phyloP scores from a whole-genome alignment of 2,888 invertebrate genomes.

The Drosophila affinis region DNA sequence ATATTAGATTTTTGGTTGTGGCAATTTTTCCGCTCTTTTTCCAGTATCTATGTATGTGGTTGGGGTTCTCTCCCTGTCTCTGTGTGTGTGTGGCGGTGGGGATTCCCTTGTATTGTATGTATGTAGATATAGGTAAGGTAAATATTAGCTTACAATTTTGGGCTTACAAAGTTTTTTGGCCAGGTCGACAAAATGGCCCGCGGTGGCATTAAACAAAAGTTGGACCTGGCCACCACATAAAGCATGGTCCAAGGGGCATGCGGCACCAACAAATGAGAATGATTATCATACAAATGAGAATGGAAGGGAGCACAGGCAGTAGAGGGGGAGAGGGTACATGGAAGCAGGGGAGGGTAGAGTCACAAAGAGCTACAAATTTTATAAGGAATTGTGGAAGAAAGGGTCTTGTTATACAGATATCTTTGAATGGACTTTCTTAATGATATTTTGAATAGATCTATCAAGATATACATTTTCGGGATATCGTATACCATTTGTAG shows the following conservation, averaged over 20 bases:
- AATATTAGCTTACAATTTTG: slow-evolving; percentile 77
- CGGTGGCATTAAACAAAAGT: slow-evolving; percentile 67
- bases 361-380: background rate
- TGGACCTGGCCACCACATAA: slow-evolving; percentile 21
- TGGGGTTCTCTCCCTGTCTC: background rate
- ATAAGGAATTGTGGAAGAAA: background rate
- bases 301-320: background rate
- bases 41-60: slow-evolving; percentile 18
- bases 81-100: slow-evolving; percentile 10
- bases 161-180: slow-evolving; percentile 61
- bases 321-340: background rate
- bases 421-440: background rate
- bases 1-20: slow-evolving; percentile 75
- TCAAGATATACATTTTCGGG: background rate
- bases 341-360: background rate
- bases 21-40: slow-evolving; percentile 62
- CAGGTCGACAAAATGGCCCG: slow-evolving; percentile 57
- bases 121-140: slow-evolving; percentile 67
- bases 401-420: background rate
- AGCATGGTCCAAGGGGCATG: slow-evolving; percentile 8
- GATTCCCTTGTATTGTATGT: slow-evolving; percentile 24
- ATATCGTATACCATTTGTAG: no score
- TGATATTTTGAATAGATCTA: no score
- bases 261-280: slow-evolving; percentile 29
- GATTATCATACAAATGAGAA: slow-evolving; percentile 41